Conservation (phyloP, 2,113 vertebrate genomes). For the Apteryx owenii region DNA sequence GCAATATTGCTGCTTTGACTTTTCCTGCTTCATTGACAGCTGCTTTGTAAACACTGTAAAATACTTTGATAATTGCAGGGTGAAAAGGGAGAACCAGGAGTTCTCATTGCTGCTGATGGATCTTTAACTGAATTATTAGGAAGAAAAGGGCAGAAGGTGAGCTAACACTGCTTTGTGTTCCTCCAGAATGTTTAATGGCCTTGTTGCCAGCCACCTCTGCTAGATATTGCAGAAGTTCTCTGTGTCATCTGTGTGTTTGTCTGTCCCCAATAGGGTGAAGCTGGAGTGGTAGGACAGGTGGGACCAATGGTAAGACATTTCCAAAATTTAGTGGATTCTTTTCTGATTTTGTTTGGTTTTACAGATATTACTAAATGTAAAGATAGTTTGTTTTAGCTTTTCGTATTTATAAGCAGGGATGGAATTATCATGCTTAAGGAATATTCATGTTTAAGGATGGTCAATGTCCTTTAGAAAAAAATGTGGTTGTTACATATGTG, state of each 20-base stretch:
- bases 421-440: background rate
- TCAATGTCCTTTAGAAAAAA: background rate
- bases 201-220: background rate
- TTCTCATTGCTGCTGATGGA: constrained; percentile 75
- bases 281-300: constrained; percentile 76
- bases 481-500: background rate
- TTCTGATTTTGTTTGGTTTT: background rate
- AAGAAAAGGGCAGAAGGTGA: constrained; percentile 82
- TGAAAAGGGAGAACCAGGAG: constrained; percentile 89
- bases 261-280: constrained; percentile 83
- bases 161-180: background rate
- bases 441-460: background rate
- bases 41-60: background rate
- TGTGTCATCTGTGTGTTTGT: background rate
- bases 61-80: constrained; percentile 80
- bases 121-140: constrained; percentile 73
- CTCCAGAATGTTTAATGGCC: background rate
- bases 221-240: background rate
- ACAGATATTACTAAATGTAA: background rate
- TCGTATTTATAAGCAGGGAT: background rate
- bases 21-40: background rate
- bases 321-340: background rate
- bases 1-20: background rate
- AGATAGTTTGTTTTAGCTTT: background rate
- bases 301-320: constrained; percentile 83